These are phyloP conservation scores for Odontophorus gujanensis DNA, from an alignment of 2,113 vertebrate genomes.

Conservation along the genomic window DNA sequence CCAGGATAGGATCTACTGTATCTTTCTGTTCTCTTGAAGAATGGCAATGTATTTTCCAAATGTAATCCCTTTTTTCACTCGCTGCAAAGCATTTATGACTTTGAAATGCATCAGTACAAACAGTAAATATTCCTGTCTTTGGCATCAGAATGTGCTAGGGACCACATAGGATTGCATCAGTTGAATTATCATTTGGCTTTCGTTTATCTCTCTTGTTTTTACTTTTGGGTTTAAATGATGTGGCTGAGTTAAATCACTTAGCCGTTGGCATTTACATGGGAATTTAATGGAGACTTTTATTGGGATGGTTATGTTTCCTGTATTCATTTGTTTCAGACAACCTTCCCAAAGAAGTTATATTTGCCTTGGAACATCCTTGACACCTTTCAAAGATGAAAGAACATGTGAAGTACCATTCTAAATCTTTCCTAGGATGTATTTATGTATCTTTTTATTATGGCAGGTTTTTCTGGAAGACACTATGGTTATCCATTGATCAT, in stretches of 20 bases:
- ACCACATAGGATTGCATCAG: background rate
- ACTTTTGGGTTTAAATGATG: background rate
- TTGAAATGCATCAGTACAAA: background rate
- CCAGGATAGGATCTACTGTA: background rate
- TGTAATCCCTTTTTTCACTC: background rate
- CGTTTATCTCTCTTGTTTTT: background rate
- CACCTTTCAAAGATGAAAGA: background rate
- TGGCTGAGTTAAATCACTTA: background rate
- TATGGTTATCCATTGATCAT: background rate
- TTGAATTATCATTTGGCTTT: background rate
- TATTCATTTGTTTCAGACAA: background rate
- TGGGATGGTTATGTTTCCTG: background rate
- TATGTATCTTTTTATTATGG: background rate
- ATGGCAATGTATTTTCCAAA: background rate
- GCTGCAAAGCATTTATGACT: background rate
- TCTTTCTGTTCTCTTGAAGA: background rate
- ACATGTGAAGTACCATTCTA: background rate
- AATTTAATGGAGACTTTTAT: conserved; percentile 1
- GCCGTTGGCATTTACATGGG: background rate
- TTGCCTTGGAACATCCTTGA: background rate
- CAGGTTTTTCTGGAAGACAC: background rate
- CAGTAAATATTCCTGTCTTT: background rate
- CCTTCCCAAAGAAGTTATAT: background rate
- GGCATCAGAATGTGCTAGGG: background rate
- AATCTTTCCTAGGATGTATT: background rate